Evolutionary conservation across 2,797 vertebrate species (phyloP).

Genomic region (Chloroceryle amazona): DNA sequence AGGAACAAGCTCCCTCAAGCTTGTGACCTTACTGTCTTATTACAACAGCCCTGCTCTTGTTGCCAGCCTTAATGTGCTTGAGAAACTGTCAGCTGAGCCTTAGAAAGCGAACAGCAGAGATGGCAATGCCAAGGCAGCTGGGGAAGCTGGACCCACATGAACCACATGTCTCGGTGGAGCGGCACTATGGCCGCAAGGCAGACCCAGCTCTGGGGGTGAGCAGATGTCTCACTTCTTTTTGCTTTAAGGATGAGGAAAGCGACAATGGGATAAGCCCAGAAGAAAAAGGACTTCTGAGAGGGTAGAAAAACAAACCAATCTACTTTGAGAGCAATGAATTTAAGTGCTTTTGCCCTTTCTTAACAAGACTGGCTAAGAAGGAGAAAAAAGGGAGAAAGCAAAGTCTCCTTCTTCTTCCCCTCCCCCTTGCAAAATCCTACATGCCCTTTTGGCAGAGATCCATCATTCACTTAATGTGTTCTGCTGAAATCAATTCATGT

Average conservation of each 20-base stretch:
- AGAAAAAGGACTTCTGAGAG: background rate
- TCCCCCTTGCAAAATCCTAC: constrained; percentile 51
- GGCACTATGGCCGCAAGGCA: accelerated
- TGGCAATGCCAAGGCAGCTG: background rate
- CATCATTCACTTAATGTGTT: constrained; percentile 64
- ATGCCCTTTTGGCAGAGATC: constrained; percentile 66
- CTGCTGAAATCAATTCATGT: constrained; percentile 65
- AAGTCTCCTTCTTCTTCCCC: constrained; percentile 27
- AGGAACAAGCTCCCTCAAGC: background rate
- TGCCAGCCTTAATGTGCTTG: background rate
- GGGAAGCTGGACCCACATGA: accelerated
- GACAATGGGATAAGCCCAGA: background rate
- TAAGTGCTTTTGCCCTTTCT: constrained; percentile 55
- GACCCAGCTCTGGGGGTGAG: accelerated
- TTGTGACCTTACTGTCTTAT: background rate
- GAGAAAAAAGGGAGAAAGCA: constrained; percentile 43
- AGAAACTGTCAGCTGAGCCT: background rate
- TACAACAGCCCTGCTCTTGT: background rate
- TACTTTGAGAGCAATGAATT: constrained; percentile 44
- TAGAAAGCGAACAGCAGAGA: background rate
- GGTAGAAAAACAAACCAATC: constrained; percentile 18
- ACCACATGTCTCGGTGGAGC: accelerated
- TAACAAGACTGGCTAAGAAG: background rate
- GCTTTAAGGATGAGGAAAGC: background rate
- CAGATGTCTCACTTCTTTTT: accelerated